Evolutionary conservation across 2,888 invertebrate genomes (phyloP), one percentile per base, ranked within the genome.

Genomic region (Pediacus dermestoides): DNA sequence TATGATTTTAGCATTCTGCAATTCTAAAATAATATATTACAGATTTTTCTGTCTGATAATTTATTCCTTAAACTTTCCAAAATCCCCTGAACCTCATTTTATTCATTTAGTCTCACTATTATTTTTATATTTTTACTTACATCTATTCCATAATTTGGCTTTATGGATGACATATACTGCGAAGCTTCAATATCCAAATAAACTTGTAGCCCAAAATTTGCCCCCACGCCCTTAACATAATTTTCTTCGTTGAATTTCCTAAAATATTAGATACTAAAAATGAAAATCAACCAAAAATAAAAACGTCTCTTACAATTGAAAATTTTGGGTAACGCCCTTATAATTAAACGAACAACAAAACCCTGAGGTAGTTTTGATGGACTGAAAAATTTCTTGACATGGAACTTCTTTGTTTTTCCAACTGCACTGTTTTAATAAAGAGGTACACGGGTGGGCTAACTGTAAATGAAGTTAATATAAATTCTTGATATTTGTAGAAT

Each of bases 341-440:
- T 7, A 28, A 28, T 28, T 28, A 13, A 28, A 28, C 3, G 28
- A 28, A 14, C 28, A 28, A 14, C 28, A 28, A 28, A 13, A 28
- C n/a, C 28, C 28, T 13, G 28, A 28, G 4, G 7, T 14, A 8
- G 28, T 28, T 28, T 28, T 28, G 8, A 13, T 28, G 8, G 14
- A 7, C 3, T 3, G 11, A 11, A 28, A 28, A 4, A 28, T 4
- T 7, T 28, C 14, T 3, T 11, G 13, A n/a, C 28, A 28, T 9
- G 11, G 4, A 13, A 10, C 10, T 11, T 14, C 8, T 13, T 28
- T 28, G 3, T 14, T 14, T 28, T 28, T 11, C 28, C 28, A 28
- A 28, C 3, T 13, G 12, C 28, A 28, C 3, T 14, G 13, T 3
- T 14, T 10, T 14, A 28, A 3, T 11, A 13, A 3, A n/a, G 12